Base-by-base conservation (phyloP, 1,140 invertebrate species). In the Microplitis mediator region DNA sequence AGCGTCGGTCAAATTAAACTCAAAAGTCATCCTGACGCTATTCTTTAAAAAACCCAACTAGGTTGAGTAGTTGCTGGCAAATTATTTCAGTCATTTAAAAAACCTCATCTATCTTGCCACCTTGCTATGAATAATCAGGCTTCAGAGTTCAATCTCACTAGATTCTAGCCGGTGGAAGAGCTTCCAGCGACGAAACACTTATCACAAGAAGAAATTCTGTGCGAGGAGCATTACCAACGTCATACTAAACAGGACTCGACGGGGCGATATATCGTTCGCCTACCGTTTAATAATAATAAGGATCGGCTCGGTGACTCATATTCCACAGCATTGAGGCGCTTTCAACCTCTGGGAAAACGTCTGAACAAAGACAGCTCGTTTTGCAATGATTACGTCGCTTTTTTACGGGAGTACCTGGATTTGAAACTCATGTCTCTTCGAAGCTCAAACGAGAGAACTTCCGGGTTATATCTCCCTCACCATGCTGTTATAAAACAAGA, bases 271-370 rank as follows among this genome's bases (percentile, higher is more conserved):
- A 52, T 70, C 9, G 79, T 82, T 0, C 36, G 9, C 9, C 60
- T 81, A 32, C 78, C 76, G 6, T 77, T 81, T 14, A 81, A 81
- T 64, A 36, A 75, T 0, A 31, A 70, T 45, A 54, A 16, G 4
- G 0, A 31, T 1, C 3, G 14, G 6, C 51, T 79, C 4, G 74
- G 74, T 6, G 70, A 62, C 1, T 69, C 71, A 11, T 36, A 50
- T 9, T 23, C 56, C 4, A 62, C 11, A 39, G 76, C 74, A 0
- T 23, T 71, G 2, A 52, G 39, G 6, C 45, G 23, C 23, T 72
- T 50, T 36, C 76, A 9, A 4, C 45, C 2, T 8, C 50, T 4
- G 23, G 77, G 5, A 74, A 78, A 62, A 32, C 66, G 11, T 58
- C 70, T 79, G 2, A 3, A 66, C 4, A 63, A 61, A 69, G 50